Evolutionary conservation across 2,888 invertebrate species (phyloP), one percentile per base, ranked within the genome.

Genomic region (Eupeodes luniger): DNA sequence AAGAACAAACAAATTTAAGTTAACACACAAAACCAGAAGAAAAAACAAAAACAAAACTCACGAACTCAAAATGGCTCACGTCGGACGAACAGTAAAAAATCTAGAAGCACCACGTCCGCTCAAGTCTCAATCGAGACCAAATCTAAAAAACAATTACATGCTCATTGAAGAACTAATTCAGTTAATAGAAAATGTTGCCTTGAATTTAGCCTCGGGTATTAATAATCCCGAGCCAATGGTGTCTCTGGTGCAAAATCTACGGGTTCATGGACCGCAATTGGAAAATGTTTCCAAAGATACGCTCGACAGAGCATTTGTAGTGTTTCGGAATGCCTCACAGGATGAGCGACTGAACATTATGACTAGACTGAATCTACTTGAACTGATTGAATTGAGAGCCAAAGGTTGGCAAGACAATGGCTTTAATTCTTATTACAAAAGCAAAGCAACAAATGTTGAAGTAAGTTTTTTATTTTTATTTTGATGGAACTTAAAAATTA

Each of bases 371-470:
- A 96, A 97, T 94, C 95, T 98, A 92, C 96, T 99, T 93, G 98
- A 98, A 94, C 95, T 98, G 89, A 98, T 99, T 91, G 98, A 99
- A 94, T 94, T 98, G 92, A 95, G 98, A 93, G 98, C 98, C 89
- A 97, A 97, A 94, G 96, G 97, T 92, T 98, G 98, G 98, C 96
- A 97, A 92, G 96, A 96, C 90, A 97, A 97, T 93, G 96, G 97
- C 91, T 96, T 97, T 95, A 96, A 96, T 94, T 96, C 96, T 91
- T 98, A 98, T 94, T 98, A 98, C 93, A 96, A 96, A 93, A 95
- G 95, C 91, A 95, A 95, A 93, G 95, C 95, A 92, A 95, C 95
- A 90, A 95, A 95, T 92, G 94, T 95, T 92, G 95, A 94, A 92
- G 94, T 94, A 83, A 90, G 89, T 80, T 47, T 27, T 55, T 9